These are phyloP conservation scores for Pantala flavescens DNA, from an alignment of 1,140 invertebrate genomes.

Conservation along the genomic window DNA sequence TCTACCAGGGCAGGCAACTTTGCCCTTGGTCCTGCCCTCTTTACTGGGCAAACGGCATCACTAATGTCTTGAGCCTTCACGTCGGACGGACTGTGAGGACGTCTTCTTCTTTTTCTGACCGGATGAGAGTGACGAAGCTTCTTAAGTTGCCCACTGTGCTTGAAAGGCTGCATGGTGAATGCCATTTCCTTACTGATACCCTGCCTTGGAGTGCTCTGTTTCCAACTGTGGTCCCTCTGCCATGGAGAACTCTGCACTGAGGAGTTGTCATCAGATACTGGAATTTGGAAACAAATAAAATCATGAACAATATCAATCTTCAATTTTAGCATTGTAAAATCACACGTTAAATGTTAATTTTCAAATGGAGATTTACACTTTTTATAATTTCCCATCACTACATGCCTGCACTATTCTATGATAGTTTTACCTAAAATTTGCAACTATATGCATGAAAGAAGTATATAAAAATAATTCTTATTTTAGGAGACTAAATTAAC, in stretches of 20 bases:
- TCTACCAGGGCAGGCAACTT: conserved; percentile 23
- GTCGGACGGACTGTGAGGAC: conserved; percentile 38
- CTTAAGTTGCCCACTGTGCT: conserved; percentile 20
- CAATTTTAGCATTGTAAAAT: no score
- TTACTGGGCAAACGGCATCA: conserved; percentile 42
- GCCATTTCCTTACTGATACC: conserved; percentile 60
- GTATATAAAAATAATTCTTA: no score
- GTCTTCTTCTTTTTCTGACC: conserved; percentile 21
- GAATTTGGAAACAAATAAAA: conserved; percentile 23
- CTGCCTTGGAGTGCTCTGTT: conserved; percentile 60
- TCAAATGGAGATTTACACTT: conserved; percentile 16
- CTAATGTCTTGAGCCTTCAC: conserved; percentile 39
- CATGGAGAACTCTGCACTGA: conserved; percentile 78
- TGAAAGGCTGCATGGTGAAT: conserved; percentile 46
- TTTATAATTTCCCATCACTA: not conserved
- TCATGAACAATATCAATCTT: no score
- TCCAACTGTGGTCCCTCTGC: conserved; percentile 79
- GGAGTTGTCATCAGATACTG: conserved; percentile 78
- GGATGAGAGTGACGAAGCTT: conserved; percentile 17
- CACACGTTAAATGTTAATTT: no score
- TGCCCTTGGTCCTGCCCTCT: conserved; percentile 32
- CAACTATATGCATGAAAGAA: no score
- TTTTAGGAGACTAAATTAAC: no score
- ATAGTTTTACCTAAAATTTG: conserved; percentile 12
- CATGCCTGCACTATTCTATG: not conserved